Conservation (phyloP, 2,113 vertebrate species). For the Pelvicachromis taeniatus region DNA sequence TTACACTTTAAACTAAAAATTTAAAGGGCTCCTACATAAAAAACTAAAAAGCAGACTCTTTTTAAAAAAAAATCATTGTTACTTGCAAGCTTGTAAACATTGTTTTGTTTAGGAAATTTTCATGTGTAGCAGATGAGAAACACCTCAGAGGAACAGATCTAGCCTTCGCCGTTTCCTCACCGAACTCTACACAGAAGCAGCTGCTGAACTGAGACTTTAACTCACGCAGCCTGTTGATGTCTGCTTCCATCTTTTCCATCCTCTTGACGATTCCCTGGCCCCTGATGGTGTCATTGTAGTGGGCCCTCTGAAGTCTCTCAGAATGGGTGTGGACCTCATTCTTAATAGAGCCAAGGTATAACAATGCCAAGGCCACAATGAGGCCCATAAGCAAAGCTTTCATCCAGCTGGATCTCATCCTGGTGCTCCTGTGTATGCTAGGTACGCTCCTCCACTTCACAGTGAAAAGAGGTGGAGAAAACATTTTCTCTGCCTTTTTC, state of each 20-base stretch:
- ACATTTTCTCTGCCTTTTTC: not conserved
- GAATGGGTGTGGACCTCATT: constrained; percentile 17
- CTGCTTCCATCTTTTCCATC: constrained; percentile 49
- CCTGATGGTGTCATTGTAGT: constrained; percentile 28
- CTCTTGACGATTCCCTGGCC: constrained; percentile 20
- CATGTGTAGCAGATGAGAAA: not conserved
- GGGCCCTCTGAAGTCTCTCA: constrained; percentile 16
- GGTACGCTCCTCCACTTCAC: not conserved
- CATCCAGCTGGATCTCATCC: constrained; percentile 32
- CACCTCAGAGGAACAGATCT: not conserved
- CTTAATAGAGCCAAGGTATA: constrained; percentile 49
- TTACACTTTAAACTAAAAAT: not conserved
- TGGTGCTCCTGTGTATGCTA: not conserved
- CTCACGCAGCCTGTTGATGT: constrained; percentile 56
- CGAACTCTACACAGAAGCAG: not conserved
- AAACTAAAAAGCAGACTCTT: not conserved
- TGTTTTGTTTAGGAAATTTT: not conserved
- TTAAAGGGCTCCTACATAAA: not conserved
- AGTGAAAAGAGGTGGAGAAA: not conserved
- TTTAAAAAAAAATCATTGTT: not conserved
- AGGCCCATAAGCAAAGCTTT: not conserved
- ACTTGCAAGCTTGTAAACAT: not conserved
- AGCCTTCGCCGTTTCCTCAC: not conserved
- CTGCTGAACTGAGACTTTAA: not conserved
- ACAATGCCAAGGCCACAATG: not conserved